phyloP scores from a whole-genome alignment of 2,888 invertebrate species.

The Eremobia ochroleuca region DNA sequence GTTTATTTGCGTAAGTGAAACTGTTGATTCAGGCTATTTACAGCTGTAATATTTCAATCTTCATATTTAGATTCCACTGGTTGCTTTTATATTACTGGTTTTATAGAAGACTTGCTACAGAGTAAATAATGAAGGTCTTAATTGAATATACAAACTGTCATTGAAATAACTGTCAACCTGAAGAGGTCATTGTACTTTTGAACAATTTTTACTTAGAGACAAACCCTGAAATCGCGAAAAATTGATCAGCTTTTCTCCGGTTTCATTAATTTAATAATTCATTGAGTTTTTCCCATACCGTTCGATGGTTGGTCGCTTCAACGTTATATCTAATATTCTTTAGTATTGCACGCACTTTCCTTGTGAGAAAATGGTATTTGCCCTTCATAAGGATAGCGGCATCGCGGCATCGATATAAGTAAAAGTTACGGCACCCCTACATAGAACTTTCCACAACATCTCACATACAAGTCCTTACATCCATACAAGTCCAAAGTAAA shows the following conservation, averaged over 20 bases:
- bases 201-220: background rate
- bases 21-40: background rate
- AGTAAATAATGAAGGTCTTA: background rate
- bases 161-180: background rate
- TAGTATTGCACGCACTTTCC: too few species aligned
- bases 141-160: background rate
- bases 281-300: too few species aligned
- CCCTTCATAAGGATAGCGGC: background rate
- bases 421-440: background rate
- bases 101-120: background rate
- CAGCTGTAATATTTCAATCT: background rate
- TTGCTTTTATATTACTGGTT: background rate
- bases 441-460: background rate
- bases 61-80: background rate
- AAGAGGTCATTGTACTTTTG: too few species aligned
- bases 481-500: constrained; percentile 64
- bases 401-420: background rate
- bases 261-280: too few species aligned
- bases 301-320: too few species aligned
- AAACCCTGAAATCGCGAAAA: too few species aligned
- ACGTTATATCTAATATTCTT: too few species aligned
- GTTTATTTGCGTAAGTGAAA: background rate
- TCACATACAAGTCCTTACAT: constrained; percentile 8
- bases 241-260: accelerated
- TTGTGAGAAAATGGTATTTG: background rate